A percentile compares a stretch with the other conserved stretches of the same genome.
These are phyloP conservation scores for Ormyrus rosae DNA, from an alignment of 2,888 invertebrate genomes.

Conservation along the genomic window DNA sequence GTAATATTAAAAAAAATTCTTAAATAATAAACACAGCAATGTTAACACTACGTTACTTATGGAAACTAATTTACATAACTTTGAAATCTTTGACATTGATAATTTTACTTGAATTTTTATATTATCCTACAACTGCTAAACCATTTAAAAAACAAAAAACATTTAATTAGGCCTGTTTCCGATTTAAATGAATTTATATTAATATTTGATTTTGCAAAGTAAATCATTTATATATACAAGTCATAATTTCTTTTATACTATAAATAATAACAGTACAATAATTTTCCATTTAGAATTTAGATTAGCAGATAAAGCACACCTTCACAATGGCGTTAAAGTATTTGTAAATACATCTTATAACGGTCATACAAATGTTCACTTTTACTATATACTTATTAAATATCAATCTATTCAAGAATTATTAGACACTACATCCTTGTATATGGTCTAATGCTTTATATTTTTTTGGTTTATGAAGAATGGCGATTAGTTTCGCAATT, in stretches of 20 bases:
- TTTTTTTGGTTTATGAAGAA: slow-evolving; percentile 49
- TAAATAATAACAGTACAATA: slow-evolving; percentile 56
- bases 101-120: slow-evolving; percentile 1
- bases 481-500: slow-evolving; percentile 49
- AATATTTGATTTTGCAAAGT: slow-evolving; percentile 39
- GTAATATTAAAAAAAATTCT: slow-evolving; percentile 3
- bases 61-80: slow-evolving; percentile 17
- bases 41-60: slow-evolving; percentile 21
- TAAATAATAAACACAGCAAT: slow-evolving; percentile 4
- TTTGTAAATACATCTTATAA: slow-evolving; percentile 56
- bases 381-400: slow-evolving; percentile 48
- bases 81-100: slow-evolving; percentile 25
- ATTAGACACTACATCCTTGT: slow-evolving; percentile 48
- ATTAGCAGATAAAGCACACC: slow-evolving; percentile 53
- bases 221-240: slow-evolving; percentile 55
- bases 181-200: slow-evolving; percentile 36
- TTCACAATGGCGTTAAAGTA: slow-evolving; percentile 50
- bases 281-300: slow-evolving; percentile 56
- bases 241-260: slow-evolving; percentile 53
- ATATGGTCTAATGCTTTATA: slow-evolving; percentile 49
- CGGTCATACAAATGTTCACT: slow-evolving; percentile 56
- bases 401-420: slow-evolving; percentile 48
- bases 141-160: slow-evolving; percentile 22
- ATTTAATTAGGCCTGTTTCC: slow-evolving; percentile 34
- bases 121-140: not conserved